Evolutionary conservation across 2,797 vertebrate species (phyloP), one percentile per base, ranked within the genome.

Genomic region (Uromys caudimaculatus): DNA sequence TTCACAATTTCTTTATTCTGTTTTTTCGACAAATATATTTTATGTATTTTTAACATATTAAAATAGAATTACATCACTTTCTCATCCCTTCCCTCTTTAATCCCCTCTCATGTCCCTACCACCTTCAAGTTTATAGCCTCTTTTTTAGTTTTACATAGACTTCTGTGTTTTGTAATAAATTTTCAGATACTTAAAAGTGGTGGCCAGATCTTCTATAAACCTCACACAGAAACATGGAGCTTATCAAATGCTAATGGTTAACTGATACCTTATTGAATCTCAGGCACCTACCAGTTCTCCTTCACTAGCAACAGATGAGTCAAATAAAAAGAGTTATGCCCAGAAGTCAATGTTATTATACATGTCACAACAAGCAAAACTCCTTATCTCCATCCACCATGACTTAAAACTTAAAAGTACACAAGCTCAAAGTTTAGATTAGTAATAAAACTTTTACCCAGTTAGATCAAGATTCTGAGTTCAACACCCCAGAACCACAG

Each of bases 1-100:
- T 89, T 92, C 23, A 73, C 10, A 92, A 89, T 90, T 67, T 6
- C 11, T 76, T 54, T 69, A 89, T 83, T 86, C 95, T 97, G 50
- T 58, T 67, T 67, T n/a, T 50, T 84, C 16, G 5, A 19, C 47
- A 64, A 35, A 47, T 44, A n/a, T 67, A 50, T 50, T n/a, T 50
- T 16, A n/a, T 69, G 44, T 16, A 27, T 50, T 62, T 47, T 67
- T 85, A n/a, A 50, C 24, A 52, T n/a, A 67, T 85, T 85, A 21
- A 69, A 85, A 69, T 69, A 69, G 2, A 67, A n/a, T n/a, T 69
- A 23, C 13, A n/a, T 69, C 62, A 24, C 75, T 69, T 85, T 85
- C 29, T 35, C 19, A 69, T n/a, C 16, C 41, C 29, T 50, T 85
- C 35, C 19, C 12, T 3, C 62, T 10, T 69, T 6, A 35, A 69